Evolutionary conservation across 2,797 vertebrate genomes (phyloP), one percentile per base, ranked within the genome.

Genomic region (Anas bahamensis): DNA sequence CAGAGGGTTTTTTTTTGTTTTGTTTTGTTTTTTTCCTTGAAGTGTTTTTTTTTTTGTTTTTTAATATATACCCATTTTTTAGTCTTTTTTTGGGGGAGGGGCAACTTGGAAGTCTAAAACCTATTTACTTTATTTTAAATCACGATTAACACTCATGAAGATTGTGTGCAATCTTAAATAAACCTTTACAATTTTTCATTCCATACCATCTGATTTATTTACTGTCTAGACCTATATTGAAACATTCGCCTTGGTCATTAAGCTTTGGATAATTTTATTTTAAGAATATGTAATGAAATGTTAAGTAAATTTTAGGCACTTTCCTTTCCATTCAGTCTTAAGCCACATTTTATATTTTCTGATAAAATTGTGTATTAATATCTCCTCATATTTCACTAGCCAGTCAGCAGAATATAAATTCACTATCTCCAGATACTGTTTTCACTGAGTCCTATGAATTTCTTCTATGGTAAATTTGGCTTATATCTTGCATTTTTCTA

Each of bases 241-340:
- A 90, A 84, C 83, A 57, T 57, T 89, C 31, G 31, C 63, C 28
- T 81, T 3, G 1, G 39, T 60, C 39, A 70, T 55, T 73, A 89
- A 28, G 31, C 55, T 86, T 81, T 60, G 64, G 21, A 78, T 55
- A 65, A 70, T 64, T 78, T 86, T 68, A 29, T 42, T 79, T 44
- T 13, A 89, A 66, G 59, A 88, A 68, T 22, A 84, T 13, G 16
- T 44, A 82, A 82, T 71, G 31, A 93, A 88, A 88, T 31, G 17
- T 83, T 83, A 86, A 94, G 33, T 83, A 81, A 92, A 93, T 94
- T 42, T 76, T 86, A 90, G 50, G 75, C 15, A 53, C 9, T 71
- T 87, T 52, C 39, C 75, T 90, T 95, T 59, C 50, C 88, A 26
- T 68, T 69, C 72, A 75, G 17, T 66, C 77, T 77, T 42, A 90